Base-by-base conservation (phyloP, 2,888 invertebrate genomes). In the Hipparchia sbordonii region DNA sequence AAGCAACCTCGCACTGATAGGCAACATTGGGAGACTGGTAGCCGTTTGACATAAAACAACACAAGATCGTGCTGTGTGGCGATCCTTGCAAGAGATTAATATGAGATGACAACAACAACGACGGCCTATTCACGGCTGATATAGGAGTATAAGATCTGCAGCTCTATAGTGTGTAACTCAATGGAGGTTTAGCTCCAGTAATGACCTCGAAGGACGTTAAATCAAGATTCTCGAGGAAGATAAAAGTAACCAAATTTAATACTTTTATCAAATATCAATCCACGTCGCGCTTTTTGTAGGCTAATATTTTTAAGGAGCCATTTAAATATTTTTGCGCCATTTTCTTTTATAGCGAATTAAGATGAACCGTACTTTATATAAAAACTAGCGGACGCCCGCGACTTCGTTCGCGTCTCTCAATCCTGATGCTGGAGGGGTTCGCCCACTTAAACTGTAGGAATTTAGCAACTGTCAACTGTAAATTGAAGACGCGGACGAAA, bases 141-240 rank as follows among this genome's bases (percentile, higher is more conserved):
- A 8, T 3, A 56, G 4, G 1, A 6, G 6, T 48, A 48, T 56
- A 13, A 56, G 13, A 7, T 56, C 1, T 56, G 57, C 57, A 13
- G 7, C 57, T 57, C 57, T 57, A 57, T 8, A 13, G 8, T 13
- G 1, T 57, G 8, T 9, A 23, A 0, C 57, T 57, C 57, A 57
- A 23, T 23, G 57, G 8, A 3, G 13, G 23, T 5, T 39, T 39
- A 57, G 90, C 91, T 90, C 88, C 89, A 87, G 90, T 91, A 91
- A 93, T 91, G 91, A 92, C 90, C 91, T 90, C 89, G 88, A 90
- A 90, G 88, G 87, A 89, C 91, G 89, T 90, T 91, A 92, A 93
- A 92, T 92, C 92, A 91, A 91, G 92, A 93, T 91, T 69, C 69
- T 71, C 59, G 71, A 62, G 62, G 72, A 51, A 73, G 76, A 76